phyloP scores from a whole-genome alignment of 2,113 vertebrate species.

The Sinocyclocheilus rhinocerous region DNA sequence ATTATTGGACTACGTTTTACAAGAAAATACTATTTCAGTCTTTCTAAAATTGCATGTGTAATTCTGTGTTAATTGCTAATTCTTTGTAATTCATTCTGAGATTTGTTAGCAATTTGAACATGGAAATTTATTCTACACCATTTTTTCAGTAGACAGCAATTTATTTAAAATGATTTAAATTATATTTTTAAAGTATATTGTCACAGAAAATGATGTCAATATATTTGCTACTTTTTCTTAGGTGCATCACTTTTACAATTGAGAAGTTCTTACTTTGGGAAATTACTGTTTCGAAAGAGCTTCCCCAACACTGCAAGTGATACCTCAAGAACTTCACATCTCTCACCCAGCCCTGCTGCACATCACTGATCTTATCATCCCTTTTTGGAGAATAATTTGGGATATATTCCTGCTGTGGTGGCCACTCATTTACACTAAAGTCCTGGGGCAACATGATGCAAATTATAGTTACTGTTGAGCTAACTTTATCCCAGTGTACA shows the following conservation, averaged over 20 bases:
- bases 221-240: too few species aligned
- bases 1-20: not conserved
- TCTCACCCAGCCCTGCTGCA: not conserved
- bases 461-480: slow-evolving; percentile 57
- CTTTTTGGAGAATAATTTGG: slow-evolving; percentile 64
- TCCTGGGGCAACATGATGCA: slow-evolving; percentile 53
- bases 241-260: not conserved
- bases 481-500: slow-evolving; percentile 61
- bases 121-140: too few species aligned
- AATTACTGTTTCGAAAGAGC: not conserved
- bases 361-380: not conserved
- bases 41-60: not conserved
- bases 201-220: not conserved
- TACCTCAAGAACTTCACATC: not conserved
- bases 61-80: too few species aligned
- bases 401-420: slow-evolving; percentile 53
- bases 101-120: too few species aligned
- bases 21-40: not conserved
- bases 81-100: too few species aligned
- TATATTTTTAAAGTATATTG: not conserved
- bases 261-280: not conserved
- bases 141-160: not conserved
- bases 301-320: not conserved
- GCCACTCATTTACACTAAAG: slow-evolving; percentile 58
- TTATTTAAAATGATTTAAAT: not conserved